Evolutionary conservation across 2,797 vertebrate species (phyloP).

Genomic region (Pseudomugil gertrudae): DNA sequence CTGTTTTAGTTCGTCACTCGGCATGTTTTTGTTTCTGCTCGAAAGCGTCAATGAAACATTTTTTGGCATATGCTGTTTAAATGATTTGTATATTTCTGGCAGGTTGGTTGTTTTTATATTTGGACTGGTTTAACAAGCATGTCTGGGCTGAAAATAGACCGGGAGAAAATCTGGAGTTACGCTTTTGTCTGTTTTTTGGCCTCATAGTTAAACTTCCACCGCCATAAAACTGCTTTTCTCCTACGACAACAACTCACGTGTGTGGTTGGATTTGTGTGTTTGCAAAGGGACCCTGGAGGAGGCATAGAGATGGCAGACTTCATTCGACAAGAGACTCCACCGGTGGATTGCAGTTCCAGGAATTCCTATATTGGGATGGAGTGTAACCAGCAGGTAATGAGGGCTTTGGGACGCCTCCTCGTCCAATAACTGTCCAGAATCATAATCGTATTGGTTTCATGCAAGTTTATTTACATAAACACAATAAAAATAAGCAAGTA

Average conservation of each 20-base stretch:
- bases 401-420: not conserved
- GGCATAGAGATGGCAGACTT: slow-evolving; percentile 99
- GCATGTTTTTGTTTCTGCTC: slow-evolving; percentile 54
- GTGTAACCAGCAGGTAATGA: slow-evolving; percentile 89
- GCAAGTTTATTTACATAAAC: not conserved
- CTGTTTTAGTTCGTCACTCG: slow-evolving; percentile 21
- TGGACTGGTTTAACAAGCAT: slow-evolving; percentile 61
- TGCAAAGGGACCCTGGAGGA: slow-evolving; percentile 93
- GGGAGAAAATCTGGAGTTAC: slow-evolving; percentile 34
- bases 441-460: not conserved
- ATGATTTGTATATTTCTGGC: slow-evolving; percentile 68
- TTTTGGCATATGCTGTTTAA: slow-evolving; percentile 59
- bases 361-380: slow-evolving; percentile 97
- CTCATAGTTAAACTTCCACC: slow-evolving; percentile 23
- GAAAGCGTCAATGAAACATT: slow-evolving; percentile 53
- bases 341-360: slow-evolving; percentile 97
- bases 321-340: slow-evolving; percentile 94
- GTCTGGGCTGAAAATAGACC: slow-evolving; percentile 66
- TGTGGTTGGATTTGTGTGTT: slow-evolving; percentile 53
- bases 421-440: not conserved
- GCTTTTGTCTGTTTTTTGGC: slow-evolving; percentile 38
- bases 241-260: slow-evolving; percentile 13
- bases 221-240: not conserved
- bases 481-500: not conserved
- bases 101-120: slow-evolving; percentile 63